Evolutionary conservation across 2,113 vertebrate genomes (phyloP).

Genomic region (Bostrychus sinensis): DNA sequence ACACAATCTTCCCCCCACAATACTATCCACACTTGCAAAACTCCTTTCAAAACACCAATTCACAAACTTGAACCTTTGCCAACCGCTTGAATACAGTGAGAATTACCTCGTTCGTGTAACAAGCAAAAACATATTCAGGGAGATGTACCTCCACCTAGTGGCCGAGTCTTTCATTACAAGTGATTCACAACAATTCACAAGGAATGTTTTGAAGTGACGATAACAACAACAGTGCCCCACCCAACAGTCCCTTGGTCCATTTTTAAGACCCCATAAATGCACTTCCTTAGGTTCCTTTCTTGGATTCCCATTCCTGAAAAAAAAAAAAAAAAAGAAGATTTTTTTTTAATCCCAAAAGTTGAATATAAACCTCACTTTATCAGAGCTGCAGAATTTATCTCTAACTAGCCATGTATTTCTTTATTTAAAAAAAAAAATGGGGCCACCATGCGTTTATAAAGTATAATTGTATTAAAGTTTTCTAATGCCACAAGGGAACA

Average conservation of each 20-base stretch:
- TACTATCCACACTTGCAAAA: neutral
- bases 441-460: too few species aligned
- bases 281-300: constrained; percentile 84
- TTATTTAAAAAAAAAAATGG: too few species aligned
- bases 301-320: constrained; percentile 95
- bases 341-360: too few species aligned
- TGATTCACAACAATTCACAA: constrained; percentile 3
- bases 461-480: too few species aligned
- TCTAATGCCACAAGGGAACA: too few species aligned
- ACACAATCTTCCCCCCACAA: constrained; percentile 8
- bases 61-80: neutral
- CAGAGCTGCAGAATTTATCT: neutral
- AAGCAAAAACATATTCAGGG: constrained; percentile 30
- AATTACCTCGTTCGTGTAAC: constrained; percentile 3
- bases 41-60: constrained; percentile 11
- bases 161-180: constrained; percentile 33
- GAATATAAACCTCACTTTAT: neutral
- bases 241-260: constrained; percentile 9
- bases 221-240: neutral
- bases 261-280: constrained; percentile 11
- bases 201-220: constrained; percentile 3
- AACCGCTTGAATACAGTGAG: neutral
- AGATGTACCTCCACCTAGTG: constrained; percentile 63
- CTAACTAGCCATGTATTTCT: too few species aligned
- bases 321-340: constrained; percentile 12